phyloP scores from a whole-genome alignment of 2,888 invertebrate species.

The Sphaerophoria rueppellii region DNA sequence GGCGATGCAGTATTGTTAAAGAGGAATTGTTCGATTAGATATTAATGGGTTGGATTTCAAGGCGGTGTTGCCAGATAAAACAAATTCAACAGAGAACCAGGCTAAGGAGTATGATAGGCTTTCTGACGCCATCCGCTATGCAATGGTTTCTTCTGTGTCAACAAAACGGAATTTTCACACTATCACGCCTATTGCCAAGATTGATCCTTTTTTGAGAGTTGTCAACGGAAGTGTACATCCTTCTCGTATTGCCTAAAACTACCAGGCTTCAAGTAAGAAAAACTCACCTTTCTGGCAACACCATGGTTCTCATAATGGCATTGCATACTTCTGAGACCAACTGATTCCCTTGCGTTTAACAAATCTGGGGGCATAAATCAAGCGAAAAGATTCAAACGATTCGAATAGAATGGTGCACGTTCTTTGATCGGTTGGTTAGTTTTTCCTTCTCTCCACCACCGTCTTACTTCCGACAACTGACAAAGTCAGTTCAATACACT shows the following conservation, averaged over 20 bases:
- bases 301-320: constrained; percentile 10
- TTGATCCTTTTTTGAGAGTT: too few species aligned
- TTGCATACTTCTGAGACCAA: not conserved
- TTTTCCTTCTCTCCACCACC: not conserved
- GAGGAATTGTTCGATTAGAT: constrained; percentile 38
- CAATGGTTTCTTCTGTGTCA: too few species aligned
- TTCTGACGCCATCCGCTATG: too few species aligned
- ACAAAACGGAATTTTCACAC: too few species aligned
- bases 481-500: not conserved
- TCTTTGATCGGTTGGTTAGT: constrained; percentile 36
- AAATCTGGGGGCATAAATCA: constrained; percentile 67
- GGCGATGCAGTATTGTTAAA: not conserved
- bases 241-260: too few species aligned
- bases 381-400: constrained; percentile 68
- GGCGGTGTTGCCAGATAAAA: not conserved
- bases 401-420: constrained; percentile 60
- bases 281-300: constrained; percentile 27
- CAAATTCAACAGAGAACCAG: too few species aligned
- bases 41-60: not conserved
- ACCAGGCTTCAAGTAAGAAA: not conserved
- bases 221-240: too few species aligned
- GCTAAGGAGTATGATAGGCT: too few species aligned
- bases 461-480: not conserved
- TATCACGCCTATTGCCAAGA: too few species aligned
- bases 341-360: constrained; percentile 41